Evolutionary conservation across 2,888 invertebrate genomes (phyloP), one percentile per base, ranked within the genome.

Genomic region (Calliopum simillimum): DNA sequence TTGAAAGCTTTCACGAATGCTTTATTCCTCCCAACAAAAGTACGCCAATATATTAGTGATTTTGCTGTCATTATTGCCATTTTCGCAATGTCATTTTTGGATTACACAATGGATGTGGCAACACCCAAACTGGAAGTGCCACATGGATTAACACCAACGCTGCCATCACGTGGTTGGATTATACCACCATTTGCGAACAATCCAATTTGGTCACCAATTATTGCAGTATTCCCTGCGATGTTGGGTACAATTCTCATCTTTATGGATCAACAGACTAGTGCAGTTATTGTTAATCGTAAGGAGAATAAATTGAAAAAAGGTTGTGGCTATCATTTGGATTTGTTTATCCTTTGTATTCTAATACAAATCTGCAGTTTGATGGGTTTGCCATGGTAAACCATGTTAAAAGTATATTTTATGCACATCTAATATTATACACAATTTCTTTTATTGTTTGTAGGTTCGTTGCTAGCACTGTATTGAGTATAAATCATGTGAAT

Each of bases 261-360:
- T 86, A 99, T 99, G 98, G 99, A 99, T 88, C 99, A 99, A 84
- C 99, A 99, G 88, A 99, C 99, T 77, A 98, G 99, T 3, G 96
- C 98, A 61, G 99, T 99, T 43, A 99, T 99, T 83, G 94, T 99
- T 43, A 99, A 99, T 86, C 90, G 99, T 55, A 98, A 98, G 86
- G 99, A 99, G 87, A 97, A 99, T 84, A 98, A 99, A 86, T 88
- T 99, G 75, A 96, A 96, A 89, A 98, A 98, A 89, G 97, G 98
- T 43, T 95, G 96, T 83, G 98, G 98, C 33, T 98, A 98, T 84
- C 98, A 99, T 85, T 88, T 99, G 84, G 98, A 99, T 85, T 88
- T 99, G 41, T 95, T 98, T 81, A 89, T 99, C 1, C 87, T 99
- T 75, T 91, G 96, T 2, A 90, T 97, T 71, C 87, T 98, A 67